Conservation (phyloP, 1,140 invertebrate genomes). For the Megalopta genalis region DNA sequence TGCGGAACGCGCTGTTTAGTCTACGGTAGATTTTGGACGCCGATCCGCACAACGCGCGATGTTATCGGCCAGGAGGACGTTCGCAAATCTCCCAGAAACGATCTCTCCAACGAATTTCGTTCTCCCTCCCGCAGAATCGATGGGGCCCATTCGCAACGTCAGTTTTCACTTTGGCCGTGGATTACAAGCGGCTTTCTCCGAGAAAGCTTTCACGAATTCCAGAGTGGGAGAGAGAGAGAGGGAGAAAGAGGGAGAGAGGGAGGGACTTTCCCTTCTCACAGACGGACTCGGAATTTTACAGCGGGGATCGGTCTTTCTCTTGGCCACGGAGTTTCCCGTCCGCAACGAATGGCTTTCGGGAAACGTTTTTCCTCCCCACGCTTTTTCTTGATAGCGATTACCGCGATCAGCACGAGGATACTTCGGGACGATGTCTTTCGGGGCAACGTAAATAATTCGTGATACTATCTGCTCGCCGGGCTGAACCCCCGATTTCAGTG, state of each 20-base stretch:
- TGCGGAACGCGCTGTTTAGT: background rate
- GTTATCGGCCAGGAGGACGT: background rate
- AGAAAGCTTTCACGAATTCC: constrained; percentile 26
- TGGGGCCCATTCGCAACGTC: constrained; percentile 32
- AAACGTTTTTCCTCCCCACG: background rate
- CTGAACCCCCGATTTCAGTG: background rate
- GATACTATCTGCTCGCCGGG: background rate
- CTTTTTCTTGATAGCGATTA: constrained; percentile 23
- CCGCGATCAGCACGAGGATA: background rate
- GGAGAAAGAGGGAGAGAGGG: no score
- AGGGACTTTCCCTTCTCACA: background rate
- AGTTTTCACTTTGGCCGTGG: constrained; percentile 50
- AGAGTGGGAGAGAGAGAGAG: no score
- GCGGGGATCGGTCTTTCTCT: constrained; percentile 1
- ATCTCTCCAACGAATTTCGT: constrained; percentile 33
- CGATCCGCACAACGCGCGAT: background rate
- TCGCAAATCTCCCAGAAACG: constrained; percentile 19
- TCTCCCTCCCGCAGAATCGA: constrained; percentile 15
- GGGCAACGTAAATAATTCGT: constrained; percentile 17
- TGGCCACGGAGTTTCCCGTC: background rate
- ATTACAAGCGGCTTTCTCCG: constrained; percentile 43
- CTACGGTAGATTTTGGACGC: background rate
- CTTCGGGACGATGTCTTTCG: background rate
- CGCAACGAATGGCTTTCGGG: constrained; percentile 9
- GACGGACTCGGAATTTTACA: constrained; percentile 20